Base-by-base conservation (phyloP, 2,888 invertebrate genomes). In the Caenorhabditis doughertyi region DNA sequence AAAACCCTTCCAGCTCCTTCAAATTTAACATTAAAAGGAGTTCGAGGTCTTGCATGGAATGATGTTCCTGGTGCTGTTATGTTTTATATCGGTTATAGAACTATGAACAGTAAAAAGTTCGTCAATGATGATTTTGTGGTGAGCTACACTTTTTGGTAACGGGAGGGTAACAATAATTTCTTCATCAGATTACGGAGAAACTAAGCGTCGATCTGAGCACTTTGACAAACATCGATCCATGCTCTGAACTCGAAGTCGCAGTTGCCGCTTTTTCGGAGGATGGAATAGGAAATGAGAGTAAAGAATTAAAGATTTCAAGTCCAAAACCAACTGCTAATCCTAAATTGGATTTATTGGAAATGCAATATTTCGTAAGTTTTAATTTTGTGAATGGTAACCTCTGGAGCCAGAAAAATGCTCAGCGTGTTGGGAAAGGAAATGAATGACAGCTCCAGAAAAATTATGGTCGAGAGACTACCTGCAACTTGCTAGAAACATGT, bases 11-110 rank as follows among this genome's bases (percentile, higher is more conserved):
- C 60, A 21, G 67, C 71, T 11, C 83, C 84, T 5, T 42, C 47
- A 1, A 81, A 81, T 55, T 29, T 83, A 2, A 60, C 72, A 9
- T 4, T 62, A 35, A 27, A 64, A 23, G 73, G 53, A 25, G 55
- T 55, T n/a, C 64, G 62, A 39, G 64, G 74, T 5, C 25, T 86
- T 0, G 44, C 55, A 8, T 86, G 86, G 86, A 65, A 35, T 39
- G 27, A 29, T n/a, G 85, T 86, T 2, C 74, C 74, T 8, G 74
- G 79, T 13, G 86, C 86, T 13, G 81, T 76, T 11, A 49, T 86
- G 25, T 86, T 85, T 49, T 71, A 70, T 11, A 27, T 86, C 13
- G 64, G 64, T 9, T 80, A 74, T 42, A 32, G 55, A 49, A 53
- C 55, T 55, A 18, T 35, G 27, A 55, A 49, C 56, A 51, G 51